A percentile compares a stretch with the other conserved stretches of the same genome.
phyloP scores from a whole-genome alignment of 2,113 vertebrate genomes.

The Dascyllus trimaculatus region DNA sequence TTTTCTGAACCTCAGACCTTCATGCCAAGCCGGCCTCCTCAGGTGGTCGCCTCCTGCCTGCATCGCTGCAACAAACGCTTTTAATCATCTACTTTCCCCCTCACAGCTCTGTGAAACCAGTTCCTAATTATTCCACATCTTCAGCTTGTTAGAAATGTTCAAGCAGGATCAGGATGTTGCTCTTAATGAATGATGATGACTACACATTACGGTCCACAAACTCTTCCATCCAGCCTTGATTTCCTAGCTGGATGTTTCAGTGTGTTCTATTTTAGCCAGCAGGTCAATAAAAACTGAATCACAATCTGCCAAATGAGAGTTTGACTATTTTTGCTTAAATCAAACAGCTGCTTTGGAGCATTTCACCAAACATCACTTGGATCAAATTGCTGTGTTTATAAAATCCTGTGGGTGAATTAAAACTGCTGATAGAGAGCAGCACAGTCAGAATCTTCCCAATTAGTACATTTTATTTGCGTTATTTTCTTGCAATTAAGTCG shows the following conservation, averaged over 20 bases:
- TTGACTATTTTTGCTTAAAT: slow-evolving; percentile 21
- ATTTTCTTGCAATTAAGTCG: slow-evolving; percentile 2
- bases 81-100: not conserved
- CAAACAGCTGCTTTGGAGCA: not conserved
- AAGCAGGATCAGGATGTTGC: too few species aligned
- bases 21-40: not conserved
- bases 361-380: not conserved
- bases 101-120: not conserved
- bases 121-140: slow-evolving; percentile 9
- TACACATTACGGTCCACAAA: too few species aligned
- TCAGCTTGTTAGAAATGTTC: too few species aligned
- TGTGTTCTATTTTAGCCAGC: not conserved
- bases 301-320: not conserved
- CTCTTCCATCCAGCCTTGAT: not conserved
- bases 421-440: not conserved
- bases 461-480: slow-evolving; percentile 1
- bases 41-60: not conserved
- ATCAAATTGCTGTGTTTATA: slow-evolving; percentile 16
- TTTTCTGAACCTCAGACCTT: not conserved
- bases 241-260: not conserved
- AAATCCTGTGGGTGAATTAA: slow-evolving; percentile 25
- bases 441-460: not conserved
- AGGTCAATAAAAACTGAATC: not conserved
- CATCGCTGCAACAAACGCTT: not conserved
- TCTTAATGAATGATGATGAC: not conserved